These are phyloP conservation scores for Microchrysa polita DNA, from an alignment of 2,888 invertebrate genomes.

Conservation along the genomic window DNA sequence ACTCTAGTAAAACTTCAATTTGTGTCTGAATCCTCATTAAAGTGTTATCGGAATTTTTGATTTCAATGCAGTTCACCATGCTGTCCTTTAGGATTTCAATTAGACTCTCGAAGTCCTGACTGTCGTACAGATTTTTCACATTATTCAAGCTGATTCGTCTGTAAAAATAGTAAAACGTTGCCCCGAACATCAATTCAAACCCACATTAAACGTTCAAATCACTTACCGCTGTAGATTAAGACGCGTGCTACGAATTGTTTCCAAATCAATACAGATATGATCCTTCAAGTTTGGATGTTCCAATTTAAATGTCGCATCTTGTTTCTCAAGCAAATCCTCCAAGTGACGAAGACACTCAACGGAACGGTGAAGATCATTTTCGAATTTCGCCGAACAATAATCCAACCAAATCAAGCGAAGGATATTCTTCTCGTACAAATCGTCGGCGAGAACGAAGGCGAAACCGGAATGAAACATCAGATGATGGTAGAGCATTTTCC, in stretches of 20 bases:
- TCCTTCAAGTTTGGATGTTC: slow-evolving; percentile 68
- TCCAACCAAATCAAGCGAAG: slow-evolving; percentile 68
- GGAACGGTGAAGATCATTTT: slow-evolving; percentile 66
- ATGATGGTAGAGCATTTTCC: slow-evolving; percentile 53
- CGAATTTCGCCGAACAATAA: slow-evolving; percentile 67
- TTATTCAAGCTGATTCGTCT: slow-evolving; percentile 70
- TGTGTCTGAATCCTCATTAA: slow-evolving; percentile 54
- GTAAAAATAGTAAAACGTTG: slow-evolving; percentile 9
- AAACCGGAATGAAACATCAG: slow-evolving; percentile 53
- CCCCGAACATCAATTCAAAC: too few species aligned
- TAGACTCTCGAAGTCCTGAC: slow-evolving; percentile 73
- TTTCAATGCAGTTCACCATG: slow-evolving; percentile 56
- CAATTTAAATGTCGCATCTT: slow-evolving; percentile 59
- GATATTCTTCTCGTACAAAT: slow-evolving; percentile 65
- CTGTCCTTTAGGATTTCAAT: slow-evolving; percentile 72
- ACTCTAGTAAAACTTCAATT: slow-evolving; percentile 69
- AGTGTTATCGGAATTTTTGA: slow-evolving; percentile 54
- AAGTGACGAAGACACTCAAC: slow-evolving; percentile 61
- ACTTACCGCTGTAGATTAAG: slow-evolving; percentile 67
- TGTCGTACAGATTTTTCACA: slow-evolving; percentile 74
- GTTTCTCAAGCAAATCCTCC: slow-evolving; percentile 53
- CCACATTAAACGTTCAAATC: too few species aligned
- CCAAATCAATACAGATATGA: slow-evolving; percentile 65
- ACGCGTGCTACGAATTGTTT: slow-evolving; percentile 65
- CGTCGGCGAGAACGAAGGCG: slow-evolving; percentile 56